phyloP scores from a whole-genome alignment of 2,113 vertebrate species.

The Percina caprodes region DNA sequence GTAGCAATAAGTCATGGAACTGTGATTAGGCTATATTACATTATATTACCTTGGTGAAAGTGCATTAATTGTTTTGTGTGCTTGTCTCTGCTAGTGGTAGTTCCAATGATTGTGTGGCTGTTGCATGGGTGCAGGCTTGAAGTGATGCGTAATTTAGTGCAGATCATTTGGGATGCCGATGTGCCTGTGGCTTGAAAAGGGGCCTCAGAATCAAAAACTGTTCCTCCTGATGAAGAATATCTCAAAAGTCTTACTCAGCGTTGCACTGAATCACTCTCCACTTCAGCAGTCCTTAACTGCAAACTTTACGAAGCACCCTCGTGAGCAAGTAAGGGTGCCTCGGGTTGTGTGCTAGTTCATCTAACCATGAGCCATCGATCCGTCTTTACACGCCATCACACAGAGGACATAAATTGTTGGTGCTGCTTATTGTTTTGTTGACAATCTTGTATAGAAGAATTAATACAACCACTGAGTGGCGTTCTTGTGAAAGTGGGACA shows the following conservation, averaged over 20 bases:
- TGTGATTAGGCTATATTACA: constrained; percentile 73
- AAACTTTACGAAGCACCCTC: constrained; percentile 86
- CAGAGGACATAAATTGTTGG: constrained; percentile 74
- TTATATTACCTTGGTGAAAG: constrained; percentile 71
- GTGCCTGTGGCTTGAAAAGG: constrained; percentile 74
- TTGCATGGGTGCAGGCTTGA: constrained; percentile 60
- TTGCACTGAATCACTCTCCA: constrained; percentile 78
- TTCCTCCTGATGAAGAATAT: constrained; percentile 61
- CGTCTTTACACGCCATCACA: constrained; percentile 55
- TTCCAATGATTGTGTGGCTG: constrained; percentile 66
- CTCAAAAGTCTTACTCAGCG: constrained; percentile 77
- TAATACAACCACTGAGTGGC: constrained; percentile 63
- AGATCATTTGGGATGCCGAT: constrained; percentile 66
- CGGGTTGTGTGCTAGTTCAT: constrained; percentile 39
- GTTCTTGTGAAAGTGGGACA: constrained; percentile 67
- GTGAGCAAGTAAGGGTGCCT: constrained; percentile 31
- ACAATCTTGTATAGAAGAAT: constrained; percentile 92
- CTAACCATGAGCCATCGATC: constrained; percentile 43
- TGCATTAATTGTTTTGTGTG: constrained; percentile 74
- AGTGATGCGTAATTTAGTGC: constrained; percentile 64
- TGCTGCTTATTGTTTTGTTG: constrained; percentile 88
- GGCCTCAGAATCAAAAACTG: constrained; percentile 62
- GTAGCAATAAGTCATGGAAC: constrained; percentile 82
- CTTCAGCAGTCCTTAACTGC: constrained; percentile 83
- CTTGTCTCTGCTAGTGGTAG: constrained; percentile 58